These are phyloP conservation scores for Pungitius pungitius DNA, from an alignment of 2,113 vertebrate species.

Conservation along the genomic window DNA sequence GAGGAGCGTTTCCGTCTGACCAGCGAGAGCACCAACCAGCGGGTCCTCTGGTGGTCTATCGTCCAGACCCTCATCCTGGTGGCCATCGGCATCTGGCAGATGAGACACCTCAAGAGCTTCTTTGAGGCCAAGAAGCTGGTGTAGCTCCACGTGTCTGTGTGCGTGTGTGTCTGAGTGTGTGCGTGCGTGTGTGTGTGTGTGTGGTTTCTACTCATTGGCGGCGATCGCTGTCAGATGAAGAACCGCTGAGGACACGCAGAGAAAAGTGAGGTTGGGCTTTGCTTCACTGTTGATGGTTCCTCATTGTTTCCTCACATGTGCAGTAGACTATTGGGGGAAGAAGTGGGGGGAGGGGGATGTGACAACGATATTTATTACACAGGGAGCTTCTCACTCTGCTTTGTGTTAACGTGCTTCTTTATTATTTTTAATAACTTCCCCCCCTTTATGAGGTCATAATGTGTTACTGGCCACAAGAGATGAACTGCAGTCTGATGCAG, in stretches of 20 bases:
- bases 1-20: slow-evolving; percentile 93
- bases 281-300: background rate
- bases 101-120: slow-evolving; percentile 94
- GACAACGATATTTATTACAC: slow-evolving; percentile 32
- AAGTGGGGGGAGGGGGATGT: slow-evolving; percentile 1
- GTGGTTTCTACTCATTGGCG: slow-evolving; percentile 42
- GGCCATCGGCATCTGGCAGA: slow-evolving; percentile 92
- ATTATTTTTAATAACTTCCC: background rate
- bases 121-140: slow-evolving; percentile 95
- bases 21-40: slow-evolving; percentile 92
- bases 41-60: slow-evolving; percentile 95
- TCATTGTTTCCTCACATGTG: slow-evolving; percentile 1
- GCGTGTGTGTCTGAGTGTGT: background rate
- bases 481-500: background rate
- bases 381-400: background rate
- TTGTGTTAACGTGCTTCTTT: background rate
- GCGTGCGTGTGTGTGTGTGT: slow-evolving; percentile 9
- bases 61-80: slow-evolving; percentile 92
- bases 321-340: slow-evolving; percentile 14
- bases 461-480: slow-evolving; percentile 63
- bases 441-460: background rate
- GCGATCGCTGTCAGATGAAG: background rate
- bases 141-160: slow-evolving; percentile 59
- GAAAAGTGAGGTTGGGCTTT: slow-evolving; percentile 10
- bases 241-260: slow-evolving; percentile 17